phyloP scores from a whole-genome alignment of 2,797 vertebrate species.

The Malurus leucopterus region DNA sequence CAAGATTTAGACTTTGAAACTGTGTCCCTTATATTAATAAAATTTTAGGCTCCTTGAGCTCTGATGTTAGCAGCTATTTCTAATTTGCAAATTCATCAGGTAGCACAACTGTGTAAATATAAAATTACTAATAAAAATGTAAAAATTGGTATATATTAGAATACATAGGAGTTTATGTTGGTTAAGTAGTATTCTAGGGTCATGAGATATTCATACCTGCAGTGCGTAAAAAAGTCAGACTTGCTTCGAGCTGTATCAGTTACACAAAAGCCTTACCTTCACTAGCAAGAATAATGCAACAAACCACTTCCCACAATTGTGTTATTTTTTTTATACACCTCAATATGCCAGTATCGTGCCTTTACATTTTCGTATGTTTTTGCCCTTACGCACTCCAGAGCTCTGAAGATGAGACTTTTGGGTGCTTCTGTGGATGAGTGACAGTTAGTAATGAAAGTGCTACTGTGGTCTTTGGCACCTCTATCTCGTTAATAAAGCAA shows the following conservation, averaged over 20 bases:
- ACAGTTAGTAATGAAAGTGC: background rate
- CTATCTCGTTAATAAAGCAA: slow-evolving; percentile 53
- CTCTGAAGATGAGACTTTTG: slow-evolving; percentile 35
- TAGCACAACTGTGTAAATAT: slow-evolving; percentile 52
- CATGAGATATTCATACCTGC: background rate
- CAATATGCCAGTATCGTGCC: background rate
- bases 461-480: slow-evolving; percentile 65
- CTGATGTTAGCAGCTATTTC: slow-evolving; percentile 38
- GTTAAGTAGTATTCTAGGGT: background rate
- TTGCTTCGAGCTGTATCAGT: background rate
- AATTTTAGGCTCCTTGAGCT: slow-evolving; percentile 32
- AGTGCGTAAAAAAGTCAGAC: background rate
- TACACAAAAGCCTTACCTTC: background rate
- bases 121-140: slow-evolving; percentile 61
- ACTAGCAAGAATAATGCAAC: slow-evolving; percentile 2
- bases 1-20: background rate
- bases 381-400: slow-evolving; percentile 18
- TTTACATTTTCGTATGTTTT: slow-evolving; percentile 50
- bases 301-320: slow-evolving; percentile 13
- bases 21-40: slow-evolving; percentile 2
- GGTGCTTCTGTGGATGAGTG: slow-evolving; percentile 30
- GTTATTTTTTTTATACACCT: background rate
- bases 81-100: slow-evolving; percentile 32
- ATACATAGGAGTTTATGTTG: background rate
- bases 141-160: slow-evolving; percentile 36